phyloP scores from a whole-genome alignment of 1,140 invertebrate genomes.

The Rhynchophorus ferrugineus region DNA sequence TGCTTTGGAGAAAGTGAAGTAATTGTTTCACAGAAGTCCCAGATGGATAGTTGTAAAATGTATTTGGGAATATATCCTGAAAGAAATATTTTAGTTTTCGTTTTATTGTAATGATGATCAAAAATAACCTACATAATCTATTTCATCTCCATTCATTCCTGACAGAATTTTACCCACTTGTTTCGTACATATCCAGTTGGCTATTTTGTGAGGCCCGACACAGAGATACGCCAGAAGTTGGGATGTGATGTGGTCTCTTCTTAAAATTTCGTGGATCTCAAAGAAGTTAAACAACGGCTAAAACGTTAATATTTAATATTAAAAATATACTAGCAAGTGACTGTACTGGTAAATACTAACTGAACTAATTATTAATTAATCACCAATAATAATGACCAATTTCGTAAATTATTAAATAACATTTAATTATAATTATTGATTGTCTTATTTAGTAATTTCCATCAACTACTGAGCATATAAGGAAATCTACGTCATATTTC shows the following conservation, averaged over 20 bases:
- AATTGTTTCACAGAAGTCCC: constrained; percentile 69
- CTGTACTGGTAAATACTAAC: no score
- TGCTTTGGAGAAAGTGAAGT: constrained; percentile 65
- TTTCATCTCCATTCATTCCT: constrained; percentile 40
- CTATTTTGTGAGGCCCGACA: neutral
- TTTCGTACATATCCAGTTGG: neutral
- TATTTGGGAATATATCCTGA: constrained; percentile 53
- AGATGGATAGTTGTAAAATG: constrained; percentile 72
- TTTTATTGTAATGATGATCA: no score
- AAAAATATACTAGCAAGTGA: no score
- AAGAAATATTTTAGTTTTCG: constrained; percentile 3
- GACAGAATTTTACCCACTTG: neutral
- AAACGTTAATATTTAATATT: no score
- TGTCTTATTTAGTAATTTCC: no score
- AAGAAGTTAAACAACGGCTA: neutral
- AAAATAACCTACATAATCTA: neutral
- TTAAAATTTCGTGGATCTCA: constrained; percentile 30
- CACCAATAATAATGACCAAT: neutral
- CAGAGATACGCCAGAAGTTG: neutral
- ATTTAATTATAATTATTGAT: no score
- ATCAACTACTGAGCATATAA: no score
- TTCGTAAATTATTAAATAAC: no score
- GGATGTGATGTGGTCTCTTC: neutral
- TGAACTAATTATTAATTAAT: neutral
- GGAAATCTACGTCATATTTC: no score